A percentile compares a stretch with the other conserved stretches of the same genome.
Evolutionary conservation across 1,140 invertebrate species (phyloP).

Genomic region (Aporrectodea caliginosa): DNA sequence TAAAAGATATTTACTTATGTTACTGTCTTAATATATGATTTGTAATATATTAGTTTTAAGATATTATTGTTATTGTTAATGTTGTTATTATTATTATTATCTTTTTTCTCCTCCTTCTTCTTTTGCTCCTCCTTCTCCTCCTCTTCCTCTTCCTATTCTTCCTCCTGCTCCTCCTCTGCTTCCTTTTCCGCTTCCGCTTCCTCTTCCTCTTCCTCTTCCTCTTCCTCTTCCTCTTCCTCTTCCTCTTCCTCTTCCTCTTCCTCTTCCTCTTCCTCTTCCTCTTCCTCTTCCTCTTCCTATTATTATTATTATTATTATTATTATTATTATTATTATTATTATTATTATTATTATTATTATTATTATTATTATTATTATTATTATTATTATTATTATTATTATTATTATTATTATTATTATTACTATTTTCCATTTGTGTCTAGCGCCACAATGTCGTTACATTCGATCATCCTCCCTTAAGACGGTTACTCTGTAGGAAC

Average conservation of each 20-base stretch:
- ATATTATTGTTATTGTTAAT: no score
- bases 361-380: conserved; percentile 4
- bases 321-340: background rate
- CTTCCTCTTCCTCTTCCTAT: background rate
- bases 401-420: background rate
- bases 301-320: background rate
- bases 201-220: background rate
- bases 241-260: background rate
- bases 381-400: conserved; percentile 4
- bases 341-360: background rate
- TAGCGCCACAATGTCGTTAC: no score
- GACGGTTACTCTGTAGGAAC: no score
- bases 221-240: background rate
- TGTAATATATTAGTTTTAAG: background rate
- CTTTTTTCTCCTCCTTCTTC: background rate
- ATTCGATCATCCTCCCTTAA: no score
- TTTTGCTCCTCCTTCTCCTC: background rate
- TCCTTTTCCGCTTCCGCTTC: background rate
- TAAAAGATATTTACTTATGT: background rate
- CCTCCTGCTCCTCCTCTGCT: background rate
- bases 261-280: background rate
- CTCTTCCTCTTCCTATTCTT: background rate
- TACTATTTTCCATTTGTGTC: no score
- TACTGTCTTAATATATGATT: background rate
- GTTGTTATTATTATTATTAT: background rate